phyloP scores from a whole-genome alignment of 92 coral and sea anemone species.

The Micromussa lordhowensis region DNA sequence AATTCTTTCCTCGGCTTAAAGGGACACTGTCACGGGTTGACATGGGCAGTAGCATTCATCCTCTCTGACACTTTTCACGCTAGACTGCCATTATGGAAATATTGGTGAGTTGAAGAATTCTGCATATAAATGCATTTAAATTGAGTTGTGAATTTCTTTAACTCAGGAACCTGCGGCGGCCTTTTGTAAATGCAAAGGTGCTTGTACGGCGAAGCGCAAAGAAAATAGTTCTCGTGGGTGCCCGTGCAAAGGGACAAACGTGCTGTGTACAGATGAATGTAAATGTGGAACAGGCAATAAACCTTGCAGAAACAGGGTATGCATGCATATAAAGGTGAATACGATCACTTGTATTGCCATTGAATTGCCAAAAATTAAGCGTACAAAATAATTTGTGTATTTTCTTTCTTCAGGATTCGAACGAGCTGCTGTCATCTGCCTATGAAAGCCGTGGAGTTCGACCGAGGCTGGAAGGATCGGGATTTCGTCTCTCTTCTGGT shows the following conservation, averaged over 20 bases:
- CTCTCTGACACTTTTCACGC: not conserved
- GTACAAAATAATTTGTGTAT: not conserved
- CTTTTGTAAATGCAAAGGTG: constrained; percentile 33
- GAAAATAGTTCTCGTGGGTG: constrained; percentile 47
- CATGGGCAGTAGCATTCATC: not conserved
- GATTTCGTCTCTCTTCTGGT: too few species aligned
- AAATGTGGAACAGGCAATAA: constrained; percentile 42
- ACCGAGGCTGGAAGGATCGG: constrained; percentile 23
- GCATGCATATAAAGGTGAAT: not conserved
- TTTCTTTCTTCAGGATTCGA: constrained; percentile 7
- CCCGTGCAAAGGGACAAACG: constrained; percentile 51
- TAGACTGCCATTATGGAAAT: not conserved
- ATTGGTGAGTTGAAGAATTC: not conserved
- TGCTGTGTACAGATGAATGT: constrained; percentile 17
- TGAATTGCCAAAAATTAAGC: not conserved
- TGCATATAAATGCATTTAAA: not conserved
- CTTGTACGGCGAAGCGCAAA: constrained; percentile 32
- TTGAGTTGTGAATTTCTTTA: too few species aligned
- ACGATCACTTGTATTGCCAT: not conserved
- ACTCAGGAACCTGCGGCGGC: not conserved
- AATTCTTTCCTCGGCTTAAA: too few species aligned
- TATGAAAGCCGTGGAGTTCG: not conserved
- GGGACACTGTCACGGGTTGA: not conserved
- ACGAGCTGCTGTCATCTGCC: constrained; percentile 13
- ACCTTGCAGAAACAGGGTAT: constrained; percentile 42